Evolutionary conservation across 2,113 vertebrate species (phyloP), one percentile per base, ranked within the genome.

Genomic region (Etia nguti): DNA sequence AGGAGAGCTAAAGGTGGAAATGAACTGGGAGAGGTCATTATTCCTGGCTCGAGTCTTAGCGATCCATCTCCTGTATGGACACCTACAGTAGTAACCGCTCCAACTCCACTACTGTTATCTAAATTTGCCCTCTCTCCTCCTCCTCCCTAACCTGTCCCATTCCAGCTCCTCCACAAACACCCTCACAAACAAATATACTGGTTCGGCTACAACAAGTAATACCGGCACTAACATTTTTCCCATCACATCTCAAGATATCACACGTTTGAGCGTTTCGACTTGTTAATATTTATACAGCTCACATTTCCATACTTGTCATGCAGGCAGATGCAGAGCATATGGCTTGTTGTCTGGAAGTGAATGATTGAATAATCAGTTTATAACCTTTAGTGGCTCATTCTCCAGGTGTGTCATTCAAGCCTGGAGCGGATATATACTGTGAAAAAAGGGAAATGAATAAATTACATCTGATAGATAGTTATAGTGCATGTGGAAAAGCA

Each of bases 361-460:
- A 88, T 94, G 92, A 94, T 94, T 94, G 93, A 91, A 95, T 93
- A 94, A 95, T 94, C 92, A 90, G 91, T 94, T 90, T 93, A 89
- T 91, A 94, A 93, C 89, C 86, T 92, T 93, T 92, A 85, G 88
- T 91, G 90, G 77, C 85, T 89, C 85, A 15, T 89, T 86, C 88
- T 93, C 79, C 90, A 93, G 93, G 92, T 94, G 89, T 92, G 92
- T 94, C 90, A 82, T 91, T 93, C 77, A 83, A 87, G 65, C 82
- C 80, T 62, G 55, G 6, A 83, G 87, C 38, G 9, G 81, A 87
- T 92, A 84, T 87, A 85, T 48, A 77, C 77, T 52, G 83, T 15
- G 56, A 84, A 90, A 81, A 83, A 80, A 57, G 46, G 41, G 62
- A 91, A 87, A 93, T 92, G 81, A 93, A 93, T 94, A 91, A 92